A percentile compares a stretch with the other conserved stretches of the same genome.
Conservation (phyloP, 2,888 invertebrate genomes). For the Drosophila infuscata region DNA sequence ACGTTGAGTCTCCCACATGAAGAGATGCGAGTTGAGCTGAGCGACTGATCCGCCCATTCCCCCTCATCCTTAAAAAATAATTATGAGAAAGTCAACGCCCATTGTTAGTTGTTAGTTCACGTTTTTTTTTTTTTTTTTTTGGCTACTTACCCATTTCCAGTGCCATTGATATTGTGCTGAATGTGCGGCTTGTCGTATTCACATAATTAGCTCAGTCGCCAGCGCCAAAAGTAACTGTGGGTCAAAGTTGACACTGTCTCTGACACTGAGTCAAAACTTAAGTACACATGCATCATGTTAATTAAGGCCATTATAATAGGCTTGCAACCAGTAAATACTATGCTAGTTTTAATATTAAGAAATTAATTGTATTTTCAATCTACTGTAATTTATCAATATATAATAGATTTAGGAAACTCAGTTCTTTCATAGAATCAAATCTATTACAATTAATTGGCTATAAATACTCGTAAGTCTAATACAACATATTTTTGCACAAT, state of each 20-base stretch:
- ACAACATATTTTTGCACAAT: neutral
- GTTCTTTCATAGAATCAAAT: neutral
- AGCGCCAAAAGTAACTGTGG: conserved; percentile 22
- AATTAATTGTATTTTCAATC: neutral
- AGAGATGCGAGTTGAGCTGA: conserved; percentile 1
- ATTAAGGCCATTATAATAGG: conserved; percentile 2
- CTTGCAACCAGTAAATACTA: neutral
- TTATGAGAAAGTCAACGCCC: conserved; percentile 72
- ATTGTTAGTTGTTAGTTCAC: conserved; percentile 56
- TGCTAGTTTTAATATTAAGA: neutral
- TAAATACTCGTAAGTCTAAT: no score
- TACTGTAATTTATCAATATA: neutral
- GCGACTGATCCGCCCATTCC: neutral
- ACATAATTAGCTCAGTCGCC: conserved; percentile 65
- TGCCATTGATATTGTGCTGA: conserved; percentile 37
- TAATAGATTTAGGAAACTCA: neutral
- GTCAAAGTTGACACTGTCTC: conserved; percentile 33
- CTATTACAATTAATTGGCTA: neutral
- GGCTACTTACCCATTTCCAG: conserved; percentile 47
- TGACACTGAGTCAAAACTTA: conserved; percentile 1
- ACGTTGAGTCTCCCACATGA: conserved; percentile 52
- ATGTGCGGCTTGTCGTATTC: conserved; percentile 50
- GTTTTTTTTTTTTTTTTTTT: conserved; percentile 22
- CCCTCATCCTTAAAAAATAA: conserved; percentile 46
- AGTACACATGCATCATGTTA: neutral